Percentiles rank a stretch among this genome's conserved stretches.
Conservation (phyloP, 2,113 vertebrate genomes). For the Indicator indicator region DNA sequence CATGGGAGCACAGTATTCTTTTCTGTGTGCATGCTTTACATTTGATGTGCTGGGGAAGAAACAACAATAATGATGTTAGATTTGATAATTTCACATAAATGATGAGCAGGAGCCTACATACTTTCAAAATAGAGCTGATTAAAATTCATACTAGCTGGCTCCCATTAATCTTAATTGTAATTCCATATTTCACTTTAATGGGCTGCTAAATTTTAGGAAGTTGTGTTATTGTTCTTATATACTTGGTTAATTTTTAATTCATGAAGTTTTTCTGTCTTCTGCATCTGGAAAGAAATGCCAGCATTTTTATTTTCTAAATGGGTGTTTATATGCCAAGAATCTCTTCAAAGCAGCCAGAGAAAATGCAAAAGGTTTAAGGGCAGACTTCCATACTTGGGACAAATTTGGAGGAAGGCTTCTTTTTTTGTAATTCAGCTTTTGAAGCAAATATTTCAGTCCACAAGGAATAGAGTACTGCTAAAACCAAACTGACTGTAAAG, state of each 20-base stretch:
- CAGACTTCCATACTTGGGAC: conserved; percentile 13
- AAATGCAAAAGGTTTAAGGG: conserved; percentile 4
- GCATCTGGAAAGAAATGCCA: conserved; percentile 34
- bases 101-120: conserved; percentile 10
- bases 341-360: not conserved
- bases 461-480: not conserved
- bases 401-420: not conserved
- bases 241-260: conserved; percentile 40
- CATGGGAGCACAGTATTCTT: conserved; percentile 21
- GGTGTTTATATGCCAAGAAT: not conserved
- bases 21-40: conserved; percentile 12
- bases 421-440: conserved; percentile 7
- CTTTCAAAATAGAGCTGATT: conserved; percentile 57
- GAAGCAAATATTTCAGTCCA: not conserved
- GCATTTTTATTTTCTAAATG: conserved; percentile 8
- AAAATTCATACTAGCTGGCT: conserved; percentile 31
- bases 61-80: conserved; percentile 18
- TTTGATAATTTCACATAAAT: conserved; percentile 34
- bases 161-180: conserved; percentile 57
- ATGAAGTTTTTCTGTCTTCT: conserved; percentile 38
- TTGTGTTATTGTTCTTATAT: conserved; percentile 30
- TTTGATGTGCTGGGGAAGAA: conserved; percentile 41
- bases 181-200: conserved; percentile 31
- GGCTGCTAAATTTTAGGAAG: conserved; percentile 35
- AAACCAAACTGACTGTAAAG: not conserved